Evolutionary conservation across 2,888 invertebrate species (phyloP).

Genomic region (Drosophila sordidula): DNA sequence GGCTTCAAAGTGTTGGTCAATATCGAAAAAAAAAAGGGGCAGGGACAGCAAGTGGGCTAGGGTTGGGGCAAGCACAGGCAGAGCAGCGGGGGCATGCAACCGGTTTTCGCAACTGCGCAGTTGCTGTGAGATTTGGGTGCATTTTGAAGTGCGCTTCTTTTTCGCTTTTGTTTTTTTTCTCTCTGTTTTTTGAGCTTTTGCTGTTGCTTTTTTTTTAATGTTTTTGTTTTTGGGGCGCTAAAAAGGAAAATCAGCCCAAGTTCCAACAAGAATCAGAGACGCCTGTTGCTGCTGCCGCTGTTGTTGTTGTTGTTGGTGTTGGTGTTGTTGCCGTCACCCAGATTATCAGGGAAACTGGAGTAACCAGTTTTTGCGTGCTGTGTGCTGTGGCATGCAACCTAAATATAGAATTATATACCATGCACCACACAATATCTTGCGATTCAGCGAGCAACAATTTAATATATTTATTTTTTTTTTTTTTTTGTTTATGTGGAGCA

Average conservation of each 20-base stretch:
- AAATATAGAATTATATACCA: conserved; percentile 79
- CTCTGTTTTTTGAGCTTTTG: conserved; percentile 12
- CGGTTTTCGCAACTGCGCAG: conserved; percentile 66
- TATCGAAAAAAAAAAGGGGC: conserved; percentile 33
- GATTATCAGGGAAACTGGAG: conserved; percentile 84
- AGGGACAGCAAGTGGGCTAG: conserved; percentile 23
- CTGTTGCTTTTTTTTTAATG: conserved; percentile 3
- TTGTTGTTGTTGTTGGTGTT: conserved; percentile 44
- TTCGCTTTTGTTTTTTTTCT: background rate
- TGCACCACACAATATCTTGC: conserved; percentile 31
- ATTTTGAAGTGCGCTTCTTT: conserved; percentile 23
- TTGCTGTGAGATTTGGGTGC: conserved; percentile 39
- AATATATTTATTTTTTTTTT: conserved; percentile 7
- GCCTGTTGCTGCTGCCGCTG: conserved; percentile 35
- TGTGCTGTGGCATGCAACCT: conserved; percentile 74
- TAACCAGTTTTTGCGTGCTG: conserved; percentile 81
- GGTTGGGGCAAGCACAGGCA: conserved; percentile 7
- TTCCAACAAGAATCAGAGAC: conserved; percentile 53
- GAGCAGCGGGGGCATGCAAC: conserved; percentile 19
- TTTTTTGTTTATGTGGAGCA: conserved; percentile 33
- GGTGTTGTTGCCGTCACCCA: conserved; percentile 81
- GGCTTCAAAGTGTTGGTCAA: conserved; percentile 48
- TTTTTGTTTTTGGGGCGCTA: conserved; percentile 59
- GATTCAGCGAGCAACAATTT: conserved; percentile 16
- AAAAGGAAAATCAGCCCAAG: conserved; percentile 72